Evolutionary conservation across 2,797 vertebrate species (phyloP).

Genomic region (Dermochelys coriacea): DNA sequence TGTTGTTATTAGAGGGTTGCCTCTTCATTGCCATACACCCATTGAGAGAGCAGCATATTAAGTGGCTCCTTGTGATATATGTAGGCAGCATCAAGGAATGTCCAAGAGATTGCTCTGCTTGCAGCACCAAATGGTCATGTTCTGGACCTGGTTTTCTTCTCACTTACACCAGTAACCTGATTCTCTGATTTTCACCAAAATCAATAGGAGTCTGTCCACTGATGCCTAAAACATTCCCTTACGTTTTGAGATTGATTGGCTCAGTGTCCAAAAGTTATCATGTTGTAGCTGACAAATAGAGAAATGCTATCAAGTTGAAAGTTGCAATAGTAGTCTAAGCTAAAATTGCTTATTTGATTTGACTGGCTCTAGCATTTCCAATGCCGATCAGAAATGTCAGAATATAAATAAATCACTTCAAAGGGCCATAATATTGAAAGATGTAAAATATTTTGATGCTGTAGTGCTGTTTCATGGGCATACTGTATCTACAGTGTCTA

Average conservation of each 20-base stretch:
- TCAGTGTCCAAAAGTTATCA: not conserved
- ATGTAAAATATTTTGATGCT: not conserved
- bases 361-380: not conserved
- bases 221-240: not conserved
- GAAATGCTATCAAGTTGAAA: not conserved
- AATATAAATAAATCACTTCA: conserved; percentile 31
- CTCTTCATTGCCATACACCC: not conserved
- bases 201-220: not conserved
- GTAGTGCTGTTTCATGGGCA: not conserved
- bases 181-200: not conserved
- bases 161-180: not conserved
- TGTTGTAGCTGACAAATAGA: not conserved
- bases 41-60: not conserved
- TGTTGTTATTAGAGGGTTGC: not conserved
- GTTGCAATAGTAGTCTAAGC: not conserved
- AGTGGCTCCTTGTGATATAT: not conserved
- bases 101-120: not conserved
- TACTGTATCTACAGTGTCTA: not conserved
- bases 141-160: not conserved
- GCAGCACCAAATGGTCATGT: not conserved
- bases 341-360: conserved; percentile 22
- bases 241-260: not conserved
- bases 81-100: not conserved
- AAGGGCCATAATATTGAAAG: not conserved
- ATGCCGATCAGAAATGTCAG: not conserved